phyloP scores from a whole-genome alignment of 2,113 vertebrate species.

The Notechis scutatus region DNA sequence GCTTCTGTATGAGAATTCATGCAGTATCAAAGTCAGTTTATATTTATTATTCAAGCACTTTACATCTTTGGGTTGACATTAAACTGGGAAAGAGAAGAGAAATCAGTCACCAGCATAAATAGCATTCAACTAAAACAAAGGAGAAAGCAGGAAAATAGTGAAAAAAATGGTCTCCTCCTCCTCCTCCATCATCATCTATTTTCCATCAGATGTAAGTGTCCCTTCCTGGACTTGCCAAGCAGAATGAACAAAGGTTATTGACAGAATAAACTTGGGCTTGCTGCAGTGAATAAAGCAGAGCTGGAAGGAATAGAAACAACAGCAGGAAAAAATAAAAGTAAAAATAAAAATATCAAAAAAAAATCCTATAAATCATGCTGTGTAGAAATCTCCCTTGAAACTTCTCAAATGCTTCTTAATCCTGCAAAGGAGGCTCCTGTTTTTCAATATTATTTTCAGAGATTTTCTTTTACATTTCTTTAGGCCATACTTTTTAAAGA shows the following conservation, averaged over 20 bases:
- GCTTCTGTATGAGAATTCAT: constrained; percentile 47
- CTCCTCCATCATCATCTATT: background rate
- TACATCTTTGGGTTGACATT: constrained; percentile 51
- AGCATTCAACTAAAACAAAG: constrained; percentile 42
- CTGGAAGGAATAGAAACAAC: background rate
- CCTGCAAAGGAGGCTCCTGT: background rate
- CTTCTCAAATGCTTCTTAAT: background rate
- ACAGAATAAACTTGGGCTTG: background rate
- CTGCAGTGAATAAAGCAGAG: background rate
- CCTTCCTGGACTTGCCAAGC: background rate
- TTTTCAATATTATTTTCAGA: background rate
- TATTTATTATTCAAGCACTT: constrained; percentile 63
- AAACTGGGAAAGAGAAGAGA: constrained; percentile 49
- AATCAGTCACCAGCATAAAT: background rate
- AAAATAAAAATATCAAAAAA: background rate
- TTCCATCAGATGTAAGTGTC: background rate
- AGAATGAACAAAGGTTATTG: background rate
- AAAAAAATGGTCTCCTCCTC: background rate
- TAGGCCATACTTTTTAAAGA: background rate
- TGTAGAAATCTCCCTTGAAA: background rate
- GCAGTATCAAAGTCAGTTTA: constrained; percentile 62
- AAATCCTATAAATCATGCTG: background rate
- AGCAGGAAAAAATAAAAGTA: background rate
- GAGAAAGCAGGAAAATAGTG: constrained; percentile 4
- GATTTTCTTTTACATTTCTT: background rate